Evolutionary conservation across 2,888 invertebrate species (phyloP).

Genomic region (Phasia obesa): DNA sequence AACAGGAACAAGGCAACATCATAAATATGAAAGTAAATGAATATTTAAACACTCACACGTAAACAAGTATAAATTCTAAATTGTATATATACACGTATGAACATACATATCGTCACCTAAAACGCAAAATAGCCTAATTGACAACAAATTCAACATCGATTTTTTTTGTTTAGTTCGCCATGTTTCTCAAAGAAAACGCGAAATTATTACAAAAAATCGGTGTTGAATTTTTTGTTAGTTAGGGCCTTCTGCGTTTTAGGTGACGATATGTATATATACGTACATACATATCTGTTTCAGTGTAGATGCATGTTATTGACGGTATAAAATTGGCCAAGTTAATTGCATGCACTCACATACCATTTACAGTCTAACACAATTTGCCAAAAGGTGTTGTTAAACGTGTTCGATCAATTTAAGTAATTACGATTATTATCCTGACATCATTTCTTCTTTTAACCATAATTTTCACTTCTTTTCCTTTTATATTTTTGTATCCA

Average conservation of each 20-base stretch:
- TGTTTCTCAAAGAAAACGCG: too few species aligned
- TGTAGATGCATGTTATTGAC: constrained; percentile 2
- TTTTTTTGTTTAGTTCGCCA: too few species aligned
- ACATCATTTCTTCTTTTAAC: constrained; percentile 59
- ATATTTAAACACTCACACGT: constrained; percentile 8
- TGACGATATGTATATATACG: background rate
- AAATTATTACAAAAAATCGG: too few species aligned
- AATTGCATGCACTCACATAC: constrained; percentile 6
- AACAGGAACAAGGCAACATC: background rate
- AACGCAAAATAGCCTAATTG: too few species aligned
- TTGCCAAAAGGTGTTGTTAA: constrained; percentile 68
- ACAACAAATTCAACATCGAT: too few species aligned
- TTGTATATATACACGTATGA: background rate
- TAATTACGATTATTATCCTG: constrained; percentile 67
- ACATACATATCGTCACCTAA: too few species aligned
- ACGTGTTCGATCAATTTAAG: constrained; percentile 67
- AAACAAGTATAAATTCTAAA: constrained; percentile 27
- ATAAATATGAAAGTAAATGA: constrained; percentile 10
- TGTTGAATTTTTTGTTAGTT: too few species aligned
- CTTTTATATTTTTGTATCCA: constrained; percentile 27
- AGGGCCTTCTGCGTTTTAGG: too few species aligned
- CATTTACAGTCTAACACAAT: constrained; percentile 62
- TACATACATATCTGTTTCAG: background rate
- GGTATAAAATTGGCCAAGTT: constrained; percentile 29
- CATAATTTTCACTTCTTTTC: constrained; percentile 20